A percentile compares a stretch with the other conserved stretches of the same genome.
These are phyloP conservation scores for Pilophorus perplexus DNA, from an alignment of 2,888 invertebrate species.

Conservation along the genomic window DNA sequence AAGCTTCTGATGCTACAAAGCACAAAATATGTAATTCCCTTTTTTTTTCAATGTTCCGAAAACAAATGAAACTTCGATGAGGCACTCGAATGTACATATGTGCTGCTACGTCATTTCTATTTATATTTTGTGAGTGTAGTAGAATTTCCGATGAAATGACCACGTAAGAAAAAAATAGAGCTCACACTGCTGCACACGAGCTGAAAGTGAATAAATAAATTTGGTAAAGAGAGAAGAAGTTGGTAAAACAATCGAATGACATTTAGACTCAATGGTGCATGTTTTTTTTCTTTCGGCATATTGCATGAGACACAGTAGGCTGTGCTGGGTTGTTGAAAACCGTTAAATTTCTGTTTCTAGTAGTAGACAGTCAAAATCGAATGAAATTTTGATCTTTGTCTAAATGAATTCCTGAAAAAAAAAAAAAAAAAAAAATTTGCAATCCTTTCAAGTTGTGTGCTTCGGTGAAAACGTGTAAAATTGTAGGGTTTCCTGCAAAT, in stretches of 20 bases:
- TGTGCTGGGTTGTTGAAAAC: slow-evolving; percentile 20
- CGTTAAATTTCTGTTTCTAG: background rate
- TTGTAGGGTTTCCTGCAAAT: too few relatives aligned
- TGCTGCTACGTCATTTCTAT: slow-evolving; percentile 21
- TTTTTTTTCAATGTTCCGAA: background rate
- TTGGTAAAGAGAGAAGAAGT: too few relatives aligned
- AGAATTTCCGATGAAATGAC: too few relatives aligned
- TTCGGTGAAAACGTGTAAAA: too few relatives aligned
- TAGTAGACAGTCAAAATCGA: too few relatives aligned
- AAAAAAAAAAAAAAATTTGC: too few relatives aligned
- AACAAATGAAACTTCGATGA: background rate
- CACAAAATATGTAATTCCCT: background rate
- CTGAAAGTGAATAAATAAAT: too few relatives aligned
- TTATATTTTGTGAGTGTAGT: slow-evolving; percentile 35
- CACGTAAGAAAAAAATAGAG: too few relatives aligned
- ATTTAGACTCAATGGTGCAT: slow-evolving; percentile 39
- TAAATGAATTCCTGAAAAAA: too few relatives aligned
- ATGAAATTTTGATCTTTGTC: too few relatives aligned
- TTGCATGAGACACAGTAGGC: slow-evolving; percentile 35
- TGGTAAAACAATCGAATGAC: too few relatives aligned
- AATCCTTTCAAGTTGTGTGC: too few relatives aligned
- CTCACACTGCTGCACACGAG: slow-evolving; percentile 32
- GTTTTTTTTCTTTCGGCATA: slow-evolving; percentile 28
- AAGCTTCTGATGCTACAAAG: slow-evolving; percentile 4
- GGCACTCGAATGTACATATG: slow-evolving; percentile 32